A percentile compares a stretch with the other conserved stretches of the same genome.
Conservation (phyloP, 2,797 vertebrate species). For the Neosilurus hyrtlii region DNA sequence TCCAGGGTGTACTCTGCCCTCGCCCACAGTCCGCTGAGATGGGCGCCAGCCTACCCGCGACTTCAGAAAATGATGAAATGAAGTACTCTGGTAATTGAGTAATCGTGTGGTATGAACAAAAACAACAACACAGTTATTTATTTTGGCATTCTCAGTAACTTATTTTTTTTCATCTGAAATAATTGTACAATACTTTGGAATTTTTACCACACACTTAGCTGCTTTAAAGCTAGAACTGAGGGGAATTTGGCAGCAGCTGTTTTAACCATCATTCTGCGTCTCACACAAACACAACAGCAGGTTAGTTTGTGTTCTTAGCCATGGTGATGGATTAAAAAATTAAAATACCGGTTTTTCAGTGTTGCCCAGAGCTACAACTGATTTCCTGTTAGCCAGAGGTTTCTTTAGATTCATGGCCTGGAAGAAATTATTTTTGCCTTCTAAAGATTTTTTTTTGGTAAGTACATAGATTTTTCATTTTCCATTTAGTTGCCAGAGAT, state of each 20-base stretch:
- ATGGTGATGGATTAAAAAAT: not conserved
- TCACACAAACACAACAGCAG: not conserved
- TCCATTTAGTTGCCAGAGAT: not conserved
- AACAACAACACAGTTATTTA: not conserved
- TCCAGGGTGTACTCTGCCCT: too few species aligned
- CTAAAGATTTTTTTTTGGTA: not conserved
- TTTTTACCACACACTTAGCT: not conserved
- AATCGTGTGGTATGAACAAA: not conserved
- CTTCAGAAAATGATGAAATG: too few species aligned
- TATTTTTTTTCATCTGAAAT: not conserved
- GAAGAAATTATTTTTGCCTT: not conserved
- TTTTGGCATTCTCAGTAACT: not conserved
- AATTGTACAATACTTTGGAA: not conserved
- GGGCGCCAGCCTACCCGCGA: too few species aligned
- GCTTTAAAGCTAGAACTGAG: not conserved
- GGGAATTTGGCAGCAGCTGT: not conserved
- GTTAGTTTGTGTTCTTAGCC: not conserved
- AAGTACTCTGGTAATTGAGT: not conserved
- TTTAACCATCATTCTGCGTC: not conserved
- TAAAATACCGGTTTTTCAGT: not conserved
- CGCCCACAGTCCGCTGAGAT: too few species aligned
- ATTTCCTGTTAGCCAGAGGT: not conserved
- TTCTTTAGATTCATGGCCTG: not conserved
- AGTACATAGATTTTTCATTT: not conserved
- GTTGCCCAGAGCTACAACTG: not conserved